Evolutionary conservation across 2,797 vertebrate genomes (phyloP).

Genomic region (Diplodus sargus): DNA sequence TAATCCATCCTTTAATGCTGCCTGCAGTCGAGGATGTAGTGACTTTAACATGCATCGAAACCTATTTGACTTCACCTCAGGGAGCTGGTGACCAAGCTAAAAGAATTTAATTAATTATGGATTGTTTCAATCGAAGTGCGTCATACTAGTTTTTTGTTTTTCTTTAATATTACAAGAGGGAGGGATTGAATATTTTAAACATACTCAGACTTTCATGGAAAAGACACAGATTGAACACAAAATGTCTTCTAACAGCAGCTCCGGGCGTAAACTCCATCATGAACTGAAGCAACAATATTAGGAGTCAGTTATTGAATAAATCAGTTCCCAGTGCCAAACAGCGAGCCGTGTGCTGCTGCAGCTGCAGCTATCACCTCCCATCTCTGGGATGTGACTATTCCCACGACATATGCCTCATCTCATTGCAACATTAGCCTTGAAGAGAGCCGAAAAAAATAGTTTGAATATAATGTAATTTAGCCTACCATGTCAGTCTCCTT

Average conservation of each 20-base stretch:
- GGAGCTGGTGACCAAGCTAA: slow-evolving; percentile 5
- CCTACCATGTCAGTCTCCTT: slow-evolving; percentile 72
- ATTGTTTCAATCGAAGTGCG: not conserved
- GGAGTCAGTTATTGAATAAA: slow-evolving; percentile 23
- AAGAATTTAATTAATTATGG: slow-evolving; percentile 26
- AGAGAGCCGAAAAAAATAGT: slow-evolving; percentile 62
- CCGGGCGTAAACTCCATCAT: not conserved
- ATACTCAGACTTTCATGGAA: not conserved
- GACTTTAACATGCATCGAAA: slow-evolving; percentile 9
- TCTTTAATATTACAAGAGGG: not conserved
- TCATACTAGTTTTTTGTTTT: not conserved
- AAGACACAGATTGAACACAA: not conserved
- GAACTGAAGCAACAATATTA: not conserved
- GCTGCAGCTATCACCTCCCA: slow-evolving; percentile 40
- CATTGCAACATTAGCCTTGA: slow-evolving; percentile 79
- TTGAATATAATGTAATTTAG: slow-evolving; percentile 85
- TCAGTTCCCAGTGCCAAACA: slow-evolving; percentile 9
- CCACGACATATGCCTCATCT: slow-evolving; percentile 68
- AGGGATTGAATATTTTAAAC: not conserved
- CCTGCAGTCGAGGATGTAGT: not conserved
- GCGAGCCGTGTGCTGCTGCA: not conserved
- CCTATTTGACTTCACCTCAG: not conserved
- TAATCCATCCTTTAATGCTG: slow-evolving; percentile 23
- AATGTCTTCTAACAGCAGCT: slow-evolving; percentile 17
- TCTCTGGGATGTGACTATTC: slow-evolving; percentile 44